These are phyloP conservation scores for Pedionomus torquatus DNA, from an alignment of 2,113 vertebrate species.

Conservation along the genomic window DNA sequence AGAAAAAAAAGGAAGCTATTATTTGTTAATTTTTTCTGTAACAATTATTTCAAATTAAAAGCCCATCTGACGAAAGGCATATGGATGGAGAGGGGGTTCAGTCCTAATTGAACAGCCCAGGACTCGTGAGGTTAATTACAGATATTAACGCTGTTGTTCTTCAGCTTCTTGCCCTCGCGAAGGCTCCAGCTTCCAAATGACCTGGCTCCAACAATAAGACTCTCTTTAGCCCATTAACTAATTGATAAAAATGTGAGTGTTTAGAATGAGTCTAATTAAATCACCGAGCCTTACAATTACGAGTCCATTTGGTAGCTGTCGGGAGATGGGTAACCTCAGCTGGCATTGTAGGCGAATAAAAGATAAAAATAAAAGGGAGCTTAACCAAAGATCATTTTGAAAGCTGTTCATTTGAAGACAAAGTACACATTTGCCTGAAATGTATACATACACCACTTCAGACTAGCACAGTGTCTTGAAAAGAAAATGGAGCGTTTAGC, in stretches of 20 bases:
- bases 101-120: conserved; percentile 79
- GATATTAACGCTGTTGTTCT: conserved; percentile 81
- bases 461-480: conserved; percentile 64
- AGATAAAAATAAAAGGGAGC: conserved; percentile 81
- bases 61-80: conserved; percentile 74
- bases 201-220: conserved; percentile 83
- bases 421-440: conserved; percentile 80
- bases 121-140: conserved; percentile 85
- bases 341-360: conserved; percentile 78
- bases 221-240: conserved; percentile 87
- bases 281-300: conserved; percentile 82
- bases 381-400: conserved; percentile 82
- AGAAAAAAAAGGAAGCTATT: conserved; percentile 19
- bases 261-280: conserved; percentile 87
- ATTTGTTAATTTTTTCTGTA: conserved; percentile 66
- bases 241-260: conserved; percentile 88
- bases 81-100: conserved; percentile 72
- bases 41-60: conserved; percentile 76
- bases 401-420: conserved; percentile 82
- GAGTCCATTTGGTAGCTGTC: conserved; percentile 80
- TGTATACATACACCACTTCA: conserved; percentile 75
- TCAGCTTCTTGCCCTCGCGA: conserved; percentile 83
- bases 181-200: conserved; percentile 84
- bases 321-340: conserved; percentile 81
- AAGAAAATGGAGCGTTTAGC: conserved; percentile 70